phyloP scores from a whole-genome alignment of 2,888 invertebrate species.

The Cenopis cana region DNA sequence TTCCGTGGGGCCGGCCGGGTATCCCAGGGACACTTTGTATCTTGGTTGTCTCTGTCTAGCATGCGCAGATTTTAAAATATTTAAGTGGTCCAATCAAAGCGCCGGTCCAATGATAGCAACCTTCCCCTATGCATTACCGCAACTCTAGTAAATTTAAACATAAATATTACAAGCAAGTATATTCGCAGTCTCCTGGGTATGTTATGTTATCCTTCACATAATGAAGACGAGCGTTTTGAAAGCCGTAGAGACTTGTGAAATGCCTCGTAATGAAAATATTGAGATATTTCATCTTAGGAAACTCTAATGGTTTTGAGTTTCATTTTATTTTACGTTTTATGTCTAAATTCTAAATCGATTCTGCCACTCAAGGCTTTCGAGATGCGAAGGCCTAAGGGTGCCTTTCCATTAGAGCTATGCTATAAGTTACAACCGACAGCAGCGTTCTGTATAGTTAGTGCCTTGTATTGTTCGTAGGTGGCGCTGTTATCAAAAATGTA shows the following conservation, averaged over 20 bases:
- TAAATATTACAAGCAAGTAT: constrained; percentile 9
- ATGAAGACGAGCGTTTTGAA: constrained; percentile 18
- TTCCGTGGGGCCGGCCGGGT: too few relatives aligned
- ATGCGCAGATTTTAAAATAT: too few relatives aligned
- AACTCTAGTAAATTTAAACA: not conserved
- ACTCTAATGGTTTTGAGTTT: not conserved
- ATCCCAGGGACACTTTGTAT: too few relatives aligned
- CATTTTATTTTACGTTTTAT: constrained; percentile 3
- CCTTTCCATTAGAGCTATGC: too few relatives aligned
- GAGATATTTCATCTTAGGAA: constrained; percentile 11
- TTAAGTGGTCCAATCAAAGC: too few relatives aligned
- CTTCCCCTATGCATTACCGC: not conserved
- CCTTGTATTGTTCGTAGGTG: too few relatives aligned
- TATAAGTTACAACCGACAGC: too few relatives aligned
- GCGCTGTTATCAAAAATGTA: too few relatives aligned
- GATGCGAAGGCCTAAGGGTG: too few relatives aligned
- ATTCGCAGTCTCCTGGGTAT: constrained; percentile 3
- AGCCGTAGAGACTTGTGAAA: not conserved
- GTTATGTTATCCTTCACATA: constrained; percentile 15
- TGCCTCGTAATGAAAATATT: constrained; percentile 26
- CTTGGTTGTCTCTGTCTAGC: too few relatives aligned
- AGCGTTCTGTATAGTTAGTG: too few relatives aligned
- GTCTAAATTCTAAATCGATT: not conserved
- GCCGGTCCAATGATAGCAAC: too few relatives aligned
- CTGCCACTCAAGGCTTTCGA: not conserved